These are phyloP conservation scores for Gymnobelideus leadbeateri DNA, from an alignment of 2,113 vertebrate genomes.

Conservation along the genomic window DNA sequence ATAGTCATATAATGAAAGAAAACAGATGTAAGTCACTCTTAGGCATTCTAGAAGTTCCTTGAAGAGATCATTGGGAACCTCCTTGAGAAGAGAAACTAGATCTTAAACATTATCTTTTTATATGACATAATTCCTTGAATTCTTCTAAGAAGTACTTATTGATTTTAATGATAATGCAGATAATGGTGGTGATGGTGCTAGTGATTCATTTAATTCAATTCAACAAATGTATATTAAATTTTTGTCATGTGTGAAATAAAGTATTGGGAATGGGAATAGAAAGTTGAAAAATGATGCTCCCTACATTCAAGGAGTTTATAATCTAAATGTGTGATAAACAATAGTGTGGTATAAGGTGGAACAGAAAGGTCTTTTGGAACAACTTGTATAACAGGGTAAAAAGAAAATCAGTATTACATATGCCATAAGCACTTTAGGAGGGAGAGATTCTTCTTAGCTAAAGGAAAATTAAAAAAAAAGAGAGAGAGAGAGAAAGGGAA, in stretches of 20 bases:
- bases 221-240: neutral
- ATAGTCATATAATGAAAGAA: neutral
- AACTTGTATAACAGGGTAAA: neutral
- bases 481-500: neutral
- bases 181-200: neutral
- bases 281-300: neutral
- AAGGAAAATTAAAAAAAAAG: neutral
- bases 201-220: neutral
- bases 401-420: neutral
- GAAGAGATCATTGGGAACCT: too few relatives aligned
- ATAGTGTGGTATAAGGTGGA: neutral
- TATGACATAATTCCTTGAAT: neutral
- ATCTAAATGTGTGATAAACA: neutral
- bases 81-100: too few relatives aligned
- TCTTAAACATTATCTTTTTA: too few relatives aligned
- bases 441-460: neutral
- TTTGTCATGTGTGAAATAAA: neutral
- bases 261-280: neutral
- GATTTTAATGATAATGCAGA: neutral
- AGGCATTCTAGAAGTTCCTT: neutral
- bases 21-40: neutral
- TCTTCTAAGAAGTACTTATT: neutral
- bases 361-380: neutral
- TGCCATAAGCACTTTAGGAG: neutral
- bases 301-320: neutral